phyloP scores from a whole-genome alignment of 2,113 vertebrate species.

The Oryzias celebensis region DNA sequence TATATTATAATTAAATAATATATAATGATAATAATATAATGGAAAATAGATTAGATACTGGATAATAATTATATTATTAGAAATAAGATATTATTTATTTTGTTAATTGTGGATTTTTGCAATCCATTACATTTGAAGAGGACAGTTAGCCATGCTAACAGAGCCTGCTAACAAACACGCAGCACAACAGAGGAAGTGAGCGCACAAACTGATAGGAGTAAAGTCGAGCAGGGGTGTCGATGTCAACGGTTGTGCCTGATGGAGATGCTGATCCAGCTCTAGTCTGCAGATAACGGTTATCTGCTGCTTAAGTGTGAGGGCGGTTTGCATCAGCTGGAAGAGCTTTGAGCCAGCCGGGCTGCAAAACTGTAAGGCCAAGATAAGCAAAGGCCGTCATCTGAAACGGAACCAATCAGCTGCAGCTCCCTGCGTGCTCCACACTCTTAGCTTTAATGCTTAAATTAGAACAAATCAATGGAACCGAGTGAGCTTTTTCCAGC shows the following conservation, averaged over 20 bases:
- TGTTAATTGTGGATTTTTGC: too few relatives aligned
- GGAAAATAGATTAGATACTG: too few relatives aligned
- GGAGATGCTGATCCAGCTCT: conserved; percentile 5
- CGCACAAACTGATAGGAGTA: background rate
- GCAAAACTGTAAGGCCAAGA: conserved; percentile 39
- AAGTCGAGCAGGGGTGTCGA: background rate
- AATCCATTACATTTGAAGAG: too few relatives aligned
- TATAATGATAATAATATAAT: too few relatives aligned
- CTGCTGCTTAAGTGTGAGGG: conserved; percentile 11
- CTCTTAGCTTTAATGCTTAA: conserved; percentile 1
- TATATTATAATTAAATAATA: too few relatives aligned
- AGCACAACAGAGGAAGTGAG: background rate
- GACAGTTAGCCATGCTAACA: background rate
- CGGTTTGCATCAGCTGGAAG: conserved; percentile 36
- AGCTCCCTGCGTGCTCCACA: background rate
- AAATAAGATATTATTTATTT: too few relatives aligned
- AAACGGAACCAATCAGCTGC: background rate
- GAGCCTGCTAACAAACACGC: background rate
- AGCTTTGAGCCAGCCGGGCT: conserved; percentile 35
- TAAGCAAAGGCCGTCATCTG: conserved; percentile 24
- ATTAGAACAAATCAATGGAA: conserved; percentile 3
- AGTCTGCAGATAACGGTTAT: conserved; percentile 1
- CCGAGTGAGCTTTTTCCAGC: background rate
- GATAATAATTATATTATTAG: too few relatives aligned
- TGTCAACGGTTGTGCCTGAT: background rate